Percentiles rank a stretch among this genome's conserved stretches.
phyloP scores from a whole-genome alignment of 2,888 invertebrate genomes.

The Dioctria linearis region DNA sequence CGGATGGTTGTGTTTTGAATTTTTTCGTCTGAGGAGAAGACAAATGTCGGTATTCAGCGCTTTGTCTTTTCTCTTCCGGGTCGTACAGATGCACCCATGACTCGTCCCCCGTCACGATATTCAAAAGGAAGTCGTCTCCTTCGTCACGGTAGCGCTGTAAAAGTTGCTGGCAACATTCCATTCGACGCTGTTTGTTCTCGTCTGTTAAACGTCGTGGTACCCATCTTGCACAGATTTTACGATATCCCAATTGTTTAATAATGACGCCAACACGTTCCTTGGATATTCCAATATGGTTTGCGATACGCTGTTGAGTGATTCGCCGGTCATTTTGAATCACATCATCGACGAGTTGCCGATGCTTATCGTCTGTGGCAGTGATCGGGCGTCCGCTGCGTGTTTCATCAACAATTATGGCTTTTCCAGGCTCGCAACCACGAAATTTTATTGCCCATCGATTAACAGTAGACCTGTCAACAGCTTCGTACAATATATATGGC shows the following conservation, averaged over 20 bases:
- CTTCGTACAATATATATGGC: no score
- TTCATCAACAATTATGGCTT: background rate
- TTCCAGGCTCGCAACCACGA: background rate
- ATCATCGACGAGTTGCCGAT: background rate
- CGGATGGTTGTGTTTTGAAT: slow-evolving; percentile 5
- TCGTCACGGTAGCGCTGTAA: background rate
- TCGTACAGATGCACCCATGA: background rate
- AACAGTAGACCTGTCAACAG: background rate
- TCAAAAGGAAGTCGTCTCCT: background rate
- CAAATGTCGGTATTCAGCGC: background rate
- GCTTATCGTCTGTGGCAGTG: background rate
- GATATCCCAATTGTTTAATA: background rate
- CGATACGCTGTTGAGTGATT: background rate
- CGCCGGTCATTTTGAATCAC: background rate
- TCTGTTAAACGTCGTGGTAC: background rate
- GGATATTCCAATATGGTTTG: background rate
- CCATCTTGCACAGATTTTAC: background rate
- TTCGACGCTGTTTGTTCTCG: background rate
- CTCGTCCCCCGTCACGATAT: background rate
- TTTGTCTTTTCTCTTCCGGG: background rate
- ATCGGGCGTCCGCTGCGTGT: background rate
- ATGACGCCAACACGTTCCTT: background rate
- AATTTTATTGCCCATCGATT: background rate
- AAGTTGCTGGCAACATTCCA: background rate
- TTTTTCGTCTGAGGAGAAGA: background rate